phyloP scores from a whole-genome alignment of 2,888 invertebrate genomes.

The Folsomia manolachei region DNA sequence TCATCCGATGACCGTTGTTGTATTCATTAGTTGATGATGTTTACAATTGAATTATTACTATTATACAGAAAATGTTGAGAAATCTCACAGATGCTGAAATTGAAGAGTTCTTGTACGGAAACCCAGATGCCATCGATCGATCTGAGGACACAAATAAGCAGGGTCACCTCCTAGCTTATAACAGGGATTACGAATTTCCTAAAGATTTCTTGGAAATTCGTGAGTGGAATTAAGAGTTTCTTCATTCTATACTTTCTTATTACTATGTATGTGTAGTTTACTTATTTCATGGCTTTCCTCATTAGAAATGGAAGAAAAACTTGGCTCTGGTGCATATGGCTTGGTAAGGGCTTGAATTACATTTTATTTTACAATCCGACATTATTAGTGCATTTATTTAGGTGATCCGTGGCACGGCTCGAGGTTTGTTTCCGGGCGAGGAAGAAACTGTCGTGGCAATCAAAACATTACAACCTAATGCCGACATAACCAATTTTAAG shows the following conservation, averaged over 20 bases:
- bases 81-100: constrained; percentile 18
- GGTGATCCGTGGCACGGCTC: no score
- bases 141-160: constrained; percentile 19
- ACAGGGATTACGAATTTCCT: constrained; percentile 21
- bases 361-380: no score
- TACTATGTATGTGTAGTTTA: not conserved
- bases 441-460: constrained; percentile 14
- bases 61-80: constrained; percentile 8
- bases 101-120: constrained; percentile 18
- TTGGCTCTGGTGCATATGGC: constrained; percentile 21
- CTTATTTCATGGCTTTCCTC: no score
- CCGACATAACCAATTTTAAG: constrained; percentile 20
- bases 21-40: not conserved
- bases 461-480: constrained; percentile 18
- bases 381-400: no score
- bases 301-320: constrained; percentile 18
- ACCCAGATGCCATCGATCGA: constrained; percentile 13
- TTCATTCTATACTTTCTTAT: no score
- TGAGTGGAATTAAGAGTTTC: no score
- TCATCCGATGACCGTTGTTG: not conserved
- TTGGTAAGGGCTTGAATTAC: constrained; percentile 12
- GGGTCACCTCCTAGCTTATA: constrained; percentile 19
- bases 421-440: constrained; percentile 11
- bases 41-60: not conserved
- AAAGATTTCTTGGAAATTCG: constrained; percentile 3